A percentile compares a stretch with the other conserved stretches of the same genome.
Evolutionary conservation across 2,113 vertebrate genomes (phyloP).

Genomic region (Pteruthius melanotis): DNA sequence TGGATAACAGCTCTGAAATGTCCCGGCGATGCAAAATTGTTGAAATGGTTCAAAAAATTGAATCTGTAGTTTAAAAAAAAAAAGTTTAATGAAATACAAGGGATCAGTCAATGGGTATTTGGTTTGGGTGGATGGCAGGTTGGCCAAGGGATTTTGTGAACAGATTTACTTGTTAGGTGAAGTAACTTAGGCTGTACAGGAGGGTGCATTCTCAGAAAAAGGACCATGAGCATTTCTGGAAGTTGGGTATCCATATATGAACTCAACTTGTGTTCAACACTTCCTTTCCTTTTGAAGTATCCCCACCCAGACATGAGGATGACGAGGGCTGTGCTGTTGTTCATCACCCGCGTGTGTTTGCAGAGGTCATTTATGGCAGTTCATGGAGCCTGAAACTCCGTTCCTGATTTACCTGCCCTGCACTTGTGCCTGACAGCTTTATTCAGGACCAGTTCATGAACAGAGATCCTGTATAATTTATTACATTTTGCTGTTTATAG

Average conservation of each 20-base stretch:
- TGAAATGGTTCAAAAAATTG: background rate
- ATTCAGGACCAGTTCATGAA: background rate
- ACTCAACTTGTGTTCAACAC: background rate
- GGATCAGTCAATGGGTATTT: background rate
- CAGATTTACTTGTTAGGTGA: background rate
- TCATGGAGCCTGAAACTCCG: background rate
- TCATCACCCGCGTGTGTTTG: accelerated
- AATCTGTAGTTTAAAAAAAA: background rate
- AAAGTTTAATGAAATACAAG: background rate
- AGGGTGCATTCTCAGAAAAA: background rate
- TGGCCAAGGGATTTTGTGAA: background rate
- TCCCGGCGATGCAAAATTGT: background rate
- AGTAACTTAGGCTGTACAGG: background rate
- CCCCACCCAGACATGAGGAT: background rate
- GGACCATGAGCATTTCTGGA: background rate
- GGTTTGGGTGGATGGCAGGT: background rate
- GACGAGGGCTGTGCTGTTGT: background rate
- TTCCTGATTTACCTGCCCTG: background rate
- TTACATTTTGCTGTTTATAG: background rate
- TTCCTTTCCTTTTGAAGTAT: background rate
- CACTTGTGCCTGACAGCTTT: background rate
- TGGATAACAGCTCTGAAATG: background rate
- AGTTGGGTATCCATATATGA: accelerated
- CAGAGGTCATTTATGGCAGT: background rate
- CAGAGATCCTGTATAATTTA: background rate